Evolutionary conservation across 1,140 invertebrate genomes (phyloP), one percentile per base, ranked within the genome.

Genomic region (Platyura marginata): DNA sequence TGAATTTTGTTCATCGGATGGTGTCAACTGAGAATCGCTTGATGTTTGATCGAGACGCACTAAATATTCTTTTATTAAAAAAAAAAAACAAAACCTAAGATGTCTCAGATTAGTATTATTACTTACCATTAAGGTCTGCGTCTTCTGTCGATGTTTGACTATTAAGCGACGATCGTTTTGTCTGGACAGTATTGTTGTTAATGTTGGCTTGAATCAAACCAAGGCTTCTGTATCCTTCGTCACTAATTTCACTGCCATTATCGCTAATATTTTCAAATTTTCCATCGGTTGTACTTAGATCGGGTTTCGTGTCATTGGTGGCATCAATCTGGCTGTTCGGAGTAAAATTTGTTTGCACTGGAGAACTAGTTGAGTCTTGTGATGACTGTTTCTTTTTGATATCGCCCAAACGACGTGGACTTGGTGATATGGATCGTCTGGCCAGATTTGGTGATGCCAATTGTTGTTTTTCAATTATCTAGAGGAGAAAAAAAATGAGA

Each of bases 191-290:
- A 59, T 56, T 62, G 51, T 54, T 57, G 50, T 54, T 55, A 50
- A 54, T 57, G 43, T 44, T 57, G 18, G 67, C 64, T 44, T 75
- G 77, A 21, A 80, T 70, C 20, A 79, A 66, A 6, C 80, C 79
- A 47, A 85, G 59, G 52, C 81, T 86, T 51, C 82, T 72, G 53
- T 89, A 89, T 3, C 84, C 84, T 55, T 87, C 84, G 60, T 89
- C 84, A 34, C 82, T 86, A 16, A 87, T 80, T 56, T 87, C 83
- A 43, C 82, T 86, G 3, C 82, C 80, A 48, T 83, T 85, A 57
- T 87, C 84, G 44, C 79, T 82, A 44, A 81, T 75, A 38, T 75
- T 68, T 44, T 71, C 66, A 34, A 63, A 62, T 41, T 63, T 57
- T 40, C 36, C 36, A 38, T 38, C 36, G 11, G 50, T 46, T 11